These are phyloP conservation scores for Anhinga rufa DNA, from an alignment of 2,113 vertebrate genomes.

Conservation along the genomic window DNA sequence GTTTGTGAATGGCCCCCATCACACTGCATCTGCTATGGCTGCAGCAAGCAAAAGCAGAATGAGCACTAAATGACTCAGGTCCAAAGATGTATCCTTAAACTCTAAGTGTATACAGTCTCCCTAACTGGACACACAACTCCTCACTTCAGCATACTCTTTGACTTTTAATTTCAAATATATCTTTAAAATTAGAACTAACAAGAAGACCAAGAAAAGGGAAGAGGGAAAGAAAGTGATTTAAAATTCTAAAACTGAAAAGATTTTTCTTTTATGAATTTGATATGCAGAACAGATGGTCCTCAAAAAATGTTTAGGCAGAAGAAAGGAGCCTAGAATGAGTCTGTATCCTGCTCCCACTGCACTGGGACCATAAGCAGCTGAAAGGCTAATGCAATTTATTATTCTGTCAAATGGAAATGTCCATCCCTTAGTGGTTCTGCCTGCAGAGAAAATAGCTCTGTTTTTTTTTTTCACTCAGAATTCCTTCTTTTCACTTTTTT, in stretches of 20 bases:
- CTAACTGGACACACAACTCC: not conserved
- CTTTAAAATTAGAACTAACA: not conserved
- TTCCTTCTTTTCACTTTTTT: not conserved
- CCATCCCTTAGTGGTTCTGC: not conserved
- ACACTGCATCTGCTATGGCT: not conserved
- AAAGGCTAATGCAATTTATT: not conserved
- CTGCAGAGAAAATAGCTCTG: not conserved
- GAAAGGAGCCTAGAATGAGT: not conserved
- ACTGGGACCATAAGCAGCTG: not conserved
- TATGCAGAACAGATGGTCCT: constrained; percentile 54
- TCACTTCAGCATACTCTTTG: not conserved
- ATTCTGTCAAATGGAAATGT: constrained; percentile 1
- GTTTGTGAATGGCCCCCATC: not conserved
- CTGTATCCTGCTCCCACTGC: not conserved
- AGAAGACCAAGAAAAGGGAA: not conserved
- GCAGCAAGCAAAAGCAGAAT: not conserved
- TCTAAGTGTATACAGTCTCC: not conserved
- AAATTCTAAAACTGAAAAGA: constrained; percentile 28
- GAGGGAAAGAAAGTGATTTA: not conserved
- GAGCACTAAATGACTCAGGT: not conserved
- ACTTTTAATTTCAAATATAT: not conserved
- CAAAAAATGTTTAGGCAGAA: not conserved
- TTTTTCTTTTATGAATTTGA: constrained; percentile 38
- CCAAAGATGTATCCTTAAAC: not conserved
- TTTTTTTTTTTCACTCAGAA: not conserved